Base-by-base conservation (phyloP, 2,888 invertebrate species). In the Tetragonula carbonaria region DNA sequence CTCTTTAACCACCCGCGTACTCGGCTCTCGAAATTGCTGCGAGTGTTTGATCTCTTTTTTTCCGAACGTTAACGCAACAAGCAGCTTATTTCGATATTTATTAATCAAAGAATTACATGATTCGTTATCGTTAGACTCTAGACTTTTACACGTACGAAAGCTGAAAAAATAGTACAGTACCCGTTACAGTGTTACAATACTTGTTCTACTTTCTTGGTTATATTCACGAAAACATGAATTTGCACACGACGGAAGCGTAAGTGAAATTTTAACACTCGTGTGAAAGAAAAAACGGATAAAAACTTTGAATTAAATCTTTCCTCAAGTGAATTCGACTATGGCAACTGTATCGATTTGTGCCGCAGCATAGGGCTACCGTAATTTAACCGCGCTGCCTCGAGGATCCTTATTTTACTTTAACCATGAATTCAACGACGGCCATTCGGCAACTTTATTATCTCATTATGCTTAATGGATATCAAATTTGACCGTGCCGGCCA, bases 401-500 rank as follows among this genome's bases (percentile, higher is more conserved):
- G 75, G 45, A 63, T 81, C 67, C 81, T 81, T 81, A 77, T 76
- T 77, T 82, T 74, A 77, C 65, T 75, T 45, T 79, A 78, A 85
- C 67, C 68, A 70, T 73, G 73, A 76, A 79, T 79, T 65, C 73
- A 76, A 45, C 74, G 18, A 28, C 68, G 67, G 14, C 77, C 70
- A 66, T 74, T 74, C 83, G 78, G 62, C 66, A 63, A 77, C 82
- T 77, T 82, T 82, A 84, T 82, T 82, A 84, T 84, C 84, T 82
- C 80, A 78, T 82, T 84, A 84, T 72, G 71, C 74, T 82, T 84
- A 84, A 85, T 85, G 85, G 80, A 84, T 80, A 84, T 84, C 85
- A 85, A 85, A 84, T 84, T 84, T 80, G 82, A 80, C 80, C 77
- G 80, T 84, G 84, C 14, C 67, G 23, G 84, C 80, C 77, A 84